phyloP scores from a whole-genome alignment of 2,888 invertebrate genomes.

The Eupithecia vulgata region DNA sequence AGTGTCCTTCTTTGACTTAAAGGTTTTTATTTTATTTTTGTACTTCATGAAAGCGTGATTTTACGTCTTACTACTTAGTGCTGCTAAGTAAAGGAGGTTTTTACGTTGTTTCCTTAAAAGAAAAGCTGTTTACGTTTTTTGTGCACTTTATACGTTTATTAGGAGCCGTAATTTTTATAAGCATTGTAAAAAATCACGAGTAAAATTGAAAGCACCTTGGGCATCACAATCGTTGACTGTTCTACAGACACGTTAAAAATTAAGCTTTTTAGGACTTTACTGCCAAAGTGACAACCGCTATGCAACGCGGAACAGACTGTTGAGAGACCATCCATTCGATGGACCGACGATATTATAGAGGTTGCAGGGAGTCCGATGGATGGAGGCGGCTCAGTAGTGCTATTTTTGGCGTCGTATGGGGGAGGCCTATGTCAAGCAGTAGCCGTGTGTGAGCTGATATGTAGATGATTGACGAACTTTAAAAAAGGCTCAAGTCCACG shows the following conservation, averaged over 20 bases:
- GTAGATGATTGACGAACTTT: too few species aligned
- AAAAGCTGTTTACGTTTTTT: constrained; percentile 9
- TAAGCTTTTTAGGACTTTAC: not conserved
- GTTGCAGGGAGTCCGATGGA: too few species aligned
- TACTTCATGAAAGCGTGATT: constrained; percentile 22
- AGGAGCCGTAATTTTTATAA: constrained; percentile 6
- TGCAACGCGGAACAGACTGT: too few species aligned
- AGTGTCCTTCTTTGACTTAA: constrained; percentile 43
- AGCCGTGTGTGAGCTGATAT: too few species aligned
- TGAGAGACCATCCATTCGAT: too few species aligned
- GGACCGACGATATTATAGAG: too few species aligned
- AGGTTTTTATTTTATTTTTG: constrained; percentile 35
- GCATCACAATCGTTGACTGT: not conserved
- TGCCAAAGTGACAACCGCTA: not conserved
- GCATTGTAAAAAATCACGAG: not conserved
- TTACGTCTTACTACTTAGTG: constrained; percentile 10
- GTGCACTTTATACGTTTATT: constrained; percentile 5
- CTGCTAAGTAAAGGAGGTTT: constrained; percentile 15
- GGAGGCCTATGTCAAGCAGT: too few species aligned
- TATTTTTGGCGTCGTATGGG: too few species aligned
- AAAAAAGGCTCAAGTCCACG: too few species aligned
- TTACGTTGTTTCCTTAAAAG: constrained; percentile 8
- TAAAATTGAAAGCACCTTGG: not conserved
- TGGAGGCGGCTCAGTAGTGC: too few species aligned
- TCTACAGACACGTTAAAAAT: not conserved